Conservation (phyloP, 2,797 vertebrate genomes). For the Brachyrhaphis roseni region DNA sequence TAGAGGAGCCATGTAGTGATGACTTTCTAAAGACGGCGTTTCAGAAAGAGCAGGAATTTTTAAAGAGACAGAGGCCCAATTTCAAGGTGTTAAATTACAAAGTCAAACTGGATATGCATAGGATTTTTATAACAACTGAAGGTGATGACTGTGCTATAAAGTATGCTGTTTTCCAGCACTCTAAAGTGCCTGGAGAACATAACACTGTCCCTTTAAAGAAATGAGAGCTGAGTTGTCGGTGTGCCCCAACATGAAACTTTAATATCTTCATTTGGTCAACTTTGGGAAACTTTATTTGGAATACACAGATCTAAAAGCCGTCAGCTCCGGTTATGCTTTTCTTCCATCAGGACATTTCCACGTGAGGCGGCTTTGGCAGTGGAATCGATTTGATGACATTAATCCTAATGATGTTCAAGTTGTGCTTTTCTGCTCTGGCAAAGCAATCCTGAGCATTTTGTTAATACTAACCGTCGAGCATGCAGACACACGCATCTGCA, state of each 20-base stretch:
- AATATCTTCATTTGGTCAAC: not conserved
- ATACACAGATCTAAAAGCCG: not conserved
- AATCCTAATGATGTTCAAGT: not conserved
- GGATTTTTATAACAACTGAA: no score
- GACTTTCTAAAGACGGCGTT: no score
- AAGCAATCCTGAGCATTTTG: not conserved
- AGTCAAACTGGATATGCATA: no score
- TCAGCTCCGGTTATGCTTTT: not conserved
- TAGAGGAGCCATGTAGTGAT: no score
- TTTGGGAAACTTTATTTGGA: not conserved
- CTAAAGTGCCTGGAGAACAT: no score
- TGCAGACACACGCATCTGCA: slow-evolving; percentile 15
- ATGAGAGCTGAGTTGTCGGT: not conserved
- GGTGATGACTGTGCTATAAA: no score
- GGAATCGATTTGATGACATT: not conserved
- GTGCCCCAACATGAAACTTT: not conserved
- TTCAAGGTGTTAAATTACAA: no score
- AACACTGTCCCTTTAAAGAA: not conserved
- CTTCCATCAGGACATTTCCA: not conserved
- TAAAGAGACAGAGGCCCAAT: no score
- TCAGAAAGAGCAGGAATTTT: no score
- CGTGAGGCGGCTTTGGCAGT: not conserved
- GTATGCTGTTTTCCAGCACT: no score
- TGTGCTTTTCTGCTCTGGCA: not conserved
- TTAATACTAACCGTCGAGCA: not conserved